Conservation (phyloP, 2,888 invertebrate species). For the Cheilosia grossa region DNA sequence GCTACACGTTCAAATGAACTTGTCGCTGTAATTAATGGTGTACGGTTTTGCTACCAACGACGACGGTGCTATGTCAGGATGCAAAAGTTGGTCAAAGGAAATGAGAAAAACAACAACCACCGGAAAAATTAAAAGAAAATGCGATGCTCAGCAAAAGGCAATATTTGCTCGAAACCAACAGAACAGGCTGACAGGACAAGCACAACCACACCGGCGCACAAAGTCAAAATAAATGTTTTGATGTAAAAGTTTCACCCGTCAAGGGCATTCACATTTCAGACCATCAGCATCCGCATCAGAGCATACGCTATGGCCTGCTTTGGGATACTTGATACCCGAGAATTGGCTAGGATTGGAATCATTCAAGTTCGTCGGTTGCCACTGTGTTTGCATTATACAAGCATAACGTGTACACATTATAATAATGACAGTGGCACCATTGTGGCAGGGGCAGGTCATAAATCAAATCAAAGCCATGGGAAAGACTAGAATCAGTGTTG, state of each 20-base stretch:
- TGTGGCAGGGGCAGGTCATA: slow-evolving; percentile 29
- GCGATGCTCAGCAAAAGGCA: slow-evolving; percentile 19
- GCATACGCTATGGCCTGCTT: slow-evolving; percentile 10
- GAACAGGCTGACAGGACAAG: slow-evolving; percentile 19
- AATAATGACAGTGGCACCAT: slow-evolving; percentile 42
- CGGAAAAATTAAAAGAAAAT: slow-evolving; percentile 11
- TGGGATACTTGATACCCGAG: background rate
- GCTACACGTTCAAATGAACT: slow-evolving; percentile 60
- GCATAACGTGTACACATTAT: slow-evolving; percentile 10
- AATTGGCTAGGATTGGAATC: slow-evolving; percentile 9
- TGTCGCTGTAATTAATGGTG: slow-evolving; percentile 62
- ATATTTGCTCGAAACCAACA: slow-evolving; percentile 39
- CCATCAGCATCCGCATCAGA: background rate
- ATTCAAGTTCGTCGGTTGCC: slow-evolving; percentile 16
- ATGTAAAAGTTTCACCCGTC: slow-evolving; percentile 44
- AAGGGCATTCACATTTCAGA: slow-evolving; percentile 29
- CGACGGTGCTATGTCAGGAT: slow-evolving; percentile 2
- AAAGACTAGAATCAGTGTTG: slow-evolving; percentile 49
- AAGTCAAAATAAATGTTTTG: slow-evolving; percentile 45
- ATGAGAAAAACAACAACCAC: slow-evolving; percentile 1
- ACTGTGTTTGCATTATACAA: slow-evolving; percentile 22
- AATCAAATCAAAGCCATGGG: slow-evolving; percentile 59
- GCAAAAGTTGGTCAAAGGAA: slow-evolving; percentile 30
- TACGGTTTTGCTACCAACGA: slow-evolving; percentile 1
- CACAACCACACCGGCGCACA: slow-evolving; percentile 12